Conservation (phyloP, 64 coral and sea anemone species). For the Montipora capricornis region DNA sequence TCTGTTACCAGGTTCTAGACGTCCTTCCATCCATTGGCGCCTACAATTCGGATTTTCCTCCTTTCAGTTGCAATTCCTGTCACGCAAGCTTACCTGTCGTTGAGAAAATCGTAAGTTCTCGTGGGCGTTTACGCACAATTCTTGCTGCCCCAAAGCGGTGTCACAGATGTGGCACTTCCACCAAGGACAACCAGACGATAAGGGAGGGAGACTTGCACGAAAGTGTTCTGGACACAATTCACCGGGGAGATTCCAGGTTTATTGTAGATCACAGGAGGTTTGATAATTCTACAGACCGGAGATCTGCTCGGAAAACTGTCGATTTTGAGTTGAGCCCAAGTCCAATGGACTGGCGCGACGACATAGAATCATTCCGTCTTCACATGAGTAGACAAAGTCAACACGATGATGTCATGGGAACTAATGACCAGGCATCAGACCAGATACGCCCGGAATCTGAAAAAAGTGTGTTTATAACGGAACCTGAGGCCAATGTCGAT, state of each 20-base stretch:
- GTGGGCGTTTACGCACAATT: neutral
- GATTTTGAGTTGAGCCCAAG: neutral
- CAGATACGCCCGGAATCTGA: constrained; percentile 2
- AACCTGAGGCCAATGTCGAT: constrained; percentile 38
- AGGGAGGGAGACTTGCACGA: constrained; percentile 27
- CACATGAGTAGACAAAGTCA: constrained; percentile 43
- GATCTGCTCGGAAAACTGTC: neutral
- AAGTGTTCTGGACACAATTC: constrained; percentile 38
- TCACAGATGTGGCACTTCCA: constrained; percentile 39
- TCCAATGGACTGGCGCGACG: constrained; percentile 33
- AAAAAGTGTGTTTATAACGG: constrained; percentile 34
- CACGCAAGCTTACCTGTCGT: constrained; percentile 32
- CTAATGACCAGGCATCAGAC: neutral
- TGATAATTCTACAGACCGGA: neutral
- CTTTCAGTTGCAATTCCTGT: constrained; percentile 39
- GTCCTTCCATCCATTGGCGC: constrained; percentile 66
- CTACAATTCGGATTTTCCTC: neutral
- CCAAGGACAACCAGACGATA: neutral
- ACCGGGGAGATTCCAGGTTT: constrained; percentile 17
- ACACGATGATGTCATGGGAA: neutral
- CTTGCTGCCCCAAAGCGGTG: constrained; percentile 52
- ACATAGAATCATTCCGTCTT: constrained; percentile 47
- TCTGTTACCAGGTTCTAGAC: constrained; percentile 33
- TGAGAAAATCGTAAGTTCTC: constrained; percentile 27
- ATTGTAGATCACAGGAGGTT: constrained; percentile 45